Base-by-base conservation (phyloP, 2,113 vertebrate species). In the Syngnathus floridae region DNA sequence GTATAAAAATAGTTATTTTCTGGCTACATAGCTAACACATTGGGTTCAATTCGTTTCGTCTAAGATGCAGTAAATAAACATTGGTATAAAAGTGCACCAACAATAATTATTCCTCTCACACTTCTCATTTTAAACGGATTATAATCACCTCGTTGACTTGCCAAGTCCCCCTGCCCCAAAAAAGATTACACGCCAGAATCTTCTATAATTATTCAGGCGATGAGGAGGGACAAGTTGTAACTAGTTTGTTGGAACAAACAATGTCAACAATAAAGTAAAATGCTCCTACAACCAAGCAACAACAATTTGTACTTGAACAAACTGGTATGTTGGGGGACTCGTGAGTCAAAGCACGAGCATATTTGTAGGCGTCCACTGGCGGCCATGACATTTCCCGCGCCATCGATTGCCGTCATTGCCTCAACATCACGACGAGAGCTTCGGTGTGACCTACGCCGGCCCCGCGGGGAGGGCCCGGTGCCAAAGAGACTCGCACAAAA, bases 371-470 rank as follows among this genome's bases (percentile, higher is more conserved):
- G 63, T 68, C 77, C 67, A 67, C 57, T 66, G 7, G 1, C 8
- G 71, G 80, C 73, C 64, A 57, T 52, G 85, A 89, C 85, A 87
- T 89, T 89, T 87, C 83, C 75, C 74, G 71, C 57, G 10, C 70
- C 78, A 87, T 81, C 82, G 87, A 89, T 87, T 86, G 73, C 81
- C 74, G 86, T 86, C 82, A 87, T 82, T 66, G 78, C 60, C 71
- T 81, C 82, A 79, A 88, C 86, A 86, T 88, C 87, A 84, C 16
- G 19, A 48, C 51, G 11, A 71, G 76, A 46, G 73, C 71, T 74
- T 74, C 51, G 73, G 41, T 71, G 71, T 86, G 87, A 88, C 84
- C 88, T 82, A 80, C 76, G 73, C 60, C 0, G 65, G 69, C 73
- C 79, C 83, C 63, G 2, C 52, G 3, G 79, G 77, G 78, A 77